Evolutionary conservation across 2,888 invertebrate species (phyloP), one percentile per base, ranked within the genome.

Genomic region (Sphaeridia pumilis): DNA sequence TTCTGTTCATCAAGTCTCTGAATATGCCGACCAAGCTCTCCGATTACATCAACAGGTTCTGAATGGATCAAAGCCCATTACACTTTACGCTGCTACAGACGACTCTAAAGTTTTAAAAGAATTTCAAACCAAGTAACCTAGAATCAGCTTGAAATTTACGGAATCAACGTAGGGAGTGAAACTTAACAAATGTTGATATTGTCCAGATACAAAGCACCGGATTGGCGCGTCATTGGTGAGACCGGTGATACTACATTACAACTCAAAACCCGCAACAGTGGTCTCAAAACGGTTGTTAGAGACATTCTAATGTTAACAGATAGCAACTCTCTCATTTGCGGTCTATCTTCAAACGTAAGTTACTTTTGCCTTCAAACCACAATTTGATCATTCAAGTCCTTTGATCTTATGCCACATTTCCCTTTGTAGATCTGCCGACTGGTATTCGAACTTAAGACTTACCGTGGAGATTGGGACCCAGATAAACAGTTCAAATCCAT

Each of bases 251-350:
- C n/a, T n/a, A n/a, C n/a, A n/a, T n/a, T n/a, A n/a, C n/a, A n/a
- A n/a, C n/a, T n/a, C n/a, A n/a, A 47, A 22, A 34, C 4, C 22
- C 24, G 41, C 3, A 5, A 21, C 20, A 5, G 10, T 3, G 20
- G 24, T 3, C 31, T 52, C 10, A 28, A 42, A 21, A 34, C 43
- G 20, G 35, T 52, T 21, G 31, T 52, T 5, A 21, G 24, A 0
- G 55, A 55, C 46, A 24, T 57, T 12, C 10, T 34, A 5, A 24
- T 54, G 3, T 26, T 57, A 1, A 26, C 55, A n/a, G 43, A 57
- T 26, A 41, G 45, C n/a, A 49, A 57, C n/a, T 52, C n/a, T 35
- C 27, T 57, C 17, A 34, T 57, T 27, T 57, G 57, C 43, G 57
- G 51, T 14, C 27, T 41, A 2, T 27, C 48, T 1, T 57, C 57